Conservation (phyloP, 2,797 vertebrate genomes). For the Rhynchonycteris naso region DNA sequence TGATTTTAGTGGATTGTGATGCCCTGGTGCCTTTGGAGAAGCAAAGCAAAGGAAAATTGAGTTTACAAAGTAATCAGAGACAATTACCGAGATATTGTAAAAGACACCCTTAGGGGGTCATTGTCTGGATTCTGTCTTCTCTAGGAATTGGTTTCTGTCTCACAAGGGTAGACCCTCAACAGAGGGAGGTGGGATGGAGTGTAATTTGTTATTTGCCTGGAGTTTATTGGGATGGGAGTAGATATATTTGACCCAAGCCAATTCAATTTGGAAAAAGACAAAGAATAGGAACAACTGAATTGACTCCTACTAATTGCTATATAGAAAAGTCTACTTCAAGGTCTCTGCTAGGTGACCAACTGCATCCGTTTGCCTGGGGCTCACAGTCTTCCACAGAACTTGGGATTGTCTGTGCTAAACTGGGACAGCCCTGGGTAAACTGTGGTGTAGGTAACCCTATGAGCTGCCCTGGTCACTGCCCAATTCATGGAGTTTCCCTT, state of each 20-base stretch:
- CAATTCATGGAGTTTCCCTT: not conserved
- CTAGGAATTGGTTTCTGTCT: not conserved
- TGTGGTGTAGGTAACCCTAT: not conserved
- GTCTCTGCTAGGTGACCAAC: not conserved
- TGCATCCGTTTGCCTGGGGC: not conserved
- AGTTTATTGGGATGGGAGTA: not conserved
- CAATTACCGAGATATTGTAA: not conserved
- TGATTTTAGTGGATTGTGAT: not conserved
- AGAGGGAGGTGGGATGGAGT: accelerated
- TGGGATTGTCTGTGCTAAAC: not conserved
- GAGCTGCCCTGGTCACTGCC: not conserved
- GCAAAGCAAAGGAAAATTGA: not conserved
- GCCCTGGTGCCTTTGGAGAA: not conserved
- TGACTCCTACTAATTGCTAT: not conserved
- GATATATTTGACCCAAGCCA: not conserved
- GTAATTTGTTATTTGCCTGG: not conserved
- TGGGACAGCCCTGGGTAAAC: not conserved
- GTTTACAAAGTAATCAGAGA: not conserved
- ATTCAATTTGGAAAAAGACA: not conserved
- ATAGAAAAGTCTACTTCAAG: not conserved
- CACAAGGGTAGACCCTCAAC: accelerated
- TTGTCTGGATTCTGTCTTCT: not conserved
- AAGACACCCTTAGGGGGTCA: not conserved
- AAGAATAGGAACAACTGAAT: not conserved
- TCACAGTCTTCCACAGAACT: not conserved